Evolutionary conservation across 2,797 vertebrate species (phyloP).

Genomic region (Pangasius macronema): DNA sequence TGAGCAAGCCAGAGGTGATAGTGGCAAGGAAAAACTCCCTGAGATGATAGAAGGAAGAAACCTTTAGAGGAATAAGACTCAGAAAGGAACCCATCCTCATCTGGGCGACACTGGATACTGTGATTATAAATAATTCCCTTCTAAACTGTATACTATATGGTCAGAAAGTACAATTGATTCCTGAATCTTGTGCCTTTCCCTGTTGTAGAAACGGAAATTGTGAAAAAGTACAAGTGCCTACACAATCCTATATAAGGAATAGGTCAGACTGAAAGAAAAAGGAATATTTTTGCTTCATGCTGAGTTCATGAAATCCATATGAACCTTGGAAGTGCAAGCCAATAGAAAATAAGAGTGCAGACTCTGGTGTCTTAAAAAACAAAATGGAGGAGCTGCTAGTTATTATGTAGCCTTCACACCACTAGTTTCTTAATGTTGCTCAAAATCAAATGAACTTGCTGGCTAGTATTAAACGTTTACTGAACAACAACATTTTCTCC

Average conservation of each 20-base stretch:
- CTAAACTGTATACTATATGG: too few species aligned
- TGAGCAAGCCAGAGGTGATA: too few species aligned
- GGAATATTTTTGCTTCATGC: not conserved
- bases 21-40: too few species aligned
- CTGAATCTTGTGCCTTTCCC: not conserved
- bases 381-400: not conserved
- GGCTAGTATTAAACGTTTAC: not conserved
- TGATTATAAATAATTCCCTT: too few species aligned
- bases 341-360: not conserved
- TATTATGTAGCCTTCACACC: not conserved
- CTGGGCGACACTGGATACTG: too few species aligned
- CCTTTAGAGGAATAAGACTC: too few species aligned
- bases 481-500: constrained; percentile 13
- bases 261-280: not conserved
- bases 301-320: not conserved
- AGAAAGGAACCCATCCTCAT: too few species aligned
- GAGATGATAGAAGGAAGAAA: too few species aligned
- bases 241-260: not conserved
- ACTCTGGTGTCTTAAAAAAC: not conserved
- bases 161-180: too few species aligned
- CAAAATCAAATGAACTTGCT: not conserved
- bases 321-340: not conserved
- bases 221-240: not conserved
- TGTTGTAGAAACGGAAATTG: not conserved
- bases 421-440: constrained; percentile 1